Evolutionary conservation across 1,140 invertebrate genomes (phyloP).

Genomic region (Pentalonia nigronervosa): DNA sequence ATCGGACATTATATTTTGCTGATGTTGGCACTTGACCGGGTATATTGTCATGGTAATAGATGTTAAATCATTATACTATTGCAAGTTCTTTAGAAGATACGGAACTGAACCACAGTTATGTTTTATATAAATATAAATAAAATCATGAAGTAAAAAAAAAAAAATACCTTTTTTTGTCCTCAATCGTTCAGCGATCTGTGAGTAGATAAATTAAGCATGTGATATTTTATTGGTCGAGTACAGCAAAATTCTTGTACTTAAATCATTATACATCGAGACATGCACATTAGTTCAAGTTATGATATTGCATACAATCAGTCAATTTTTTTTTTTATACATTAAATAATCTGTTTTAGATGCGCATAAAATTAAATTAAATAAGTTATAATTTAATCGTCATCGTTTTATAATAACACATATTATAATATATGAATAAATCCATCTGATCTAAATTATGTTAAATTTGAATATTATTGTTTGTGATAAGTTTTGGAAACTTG

Average conservation of each 20-base stretch:
- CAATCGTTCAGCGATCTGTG: neutral
- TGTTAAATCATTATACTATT: neutral
- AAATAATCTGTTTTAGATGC: too few relatives aligned
- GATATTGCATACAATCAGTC: neutral
- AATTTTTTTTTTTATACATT: neutral
- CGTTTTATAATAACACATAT: too few relatives aligned
- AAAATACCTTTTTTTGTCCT: neutral
- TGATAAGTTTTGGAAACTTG: neutral
- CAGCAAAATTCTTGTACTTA: too few relatives aligned
- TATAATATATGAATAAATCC: neutral
- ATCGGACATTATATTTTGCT: neutral
- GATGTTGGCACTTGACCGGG: neutral
- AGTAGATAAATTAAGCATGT: neutral
- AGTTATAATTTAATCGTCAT: too few relatives aligned
- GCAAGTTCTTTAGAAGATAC: neutral
- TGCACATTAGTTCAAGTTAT: neutral
- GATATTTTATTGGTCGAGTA: neutral
- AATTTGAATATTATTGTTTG: neutral
- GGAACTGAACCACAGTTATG: neutral
- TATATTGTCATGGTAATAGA: neutral
- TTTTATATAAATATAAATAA: neutral
- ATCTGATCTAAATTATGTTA: neutral
- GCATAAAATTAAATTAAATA: too few relatives aligned
- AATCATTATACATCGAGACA: neutral
- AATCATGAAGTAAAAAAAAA: neutral